Conservation (phyloP, 2,797 vertebrate genomes). For the Cacajao melanocephalus region DNA sequence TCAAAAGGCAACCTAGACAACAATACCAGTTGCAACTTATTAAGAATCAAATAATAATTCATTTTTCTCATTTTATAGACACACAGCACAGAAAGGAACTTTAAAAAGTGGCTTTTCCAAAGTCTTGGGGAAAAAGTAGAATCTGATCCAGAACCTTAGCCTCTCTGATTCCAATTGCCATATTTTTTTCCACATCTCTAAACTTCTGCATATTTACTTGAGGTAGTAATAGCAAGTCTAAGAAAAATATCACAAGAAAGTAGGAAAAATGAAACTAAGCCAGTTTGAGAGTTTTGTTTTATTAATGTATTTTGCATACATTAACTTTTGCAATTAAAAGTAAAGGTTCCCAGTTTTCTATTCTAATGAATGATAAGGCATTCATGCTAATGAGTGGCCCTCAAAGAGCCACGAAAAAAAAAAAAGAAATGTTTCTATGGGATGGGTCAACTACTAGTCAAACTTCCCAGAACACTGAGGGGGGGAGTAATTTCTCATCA, state of each 20-base stretch:
- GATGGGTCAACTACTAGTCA: background rate
- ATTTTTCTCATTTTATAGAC: constrained; percentile 14
- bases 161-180: constrained; percentile 3
- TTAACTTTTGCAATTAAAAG: background rate
- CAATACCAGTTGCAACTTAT: background rate
- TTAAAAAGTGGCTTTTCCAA: background rate
- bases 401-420: background rate
- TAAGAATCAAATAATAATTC: background rate
- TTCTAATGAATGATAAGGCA: background rate
- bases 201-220: background rate
- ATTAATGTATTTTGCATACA: background rate
- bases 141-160: background rate
- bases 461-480: background rate
- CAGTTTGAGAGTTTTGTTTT: constrained; percentile 27
- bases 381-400: background rate
- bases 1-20: background rate
- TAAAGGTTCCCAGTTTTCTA: background rate
- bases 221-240: background rate
- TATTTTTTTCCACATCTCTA: background rate
- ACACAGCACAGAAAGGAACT: constrained; percentile 4
- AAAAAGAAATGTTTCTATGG: background rate
- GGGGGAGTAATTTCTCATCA: background rate
- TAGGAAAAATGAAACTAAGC: constrained; percentile 13
- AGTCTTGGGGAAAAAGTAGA: background rate
- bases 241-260: background rate